phyloP scores from a whole-genome alignment of 2,797 vertebrate species.

The Oceanodroma leucorhoa region DNA sequence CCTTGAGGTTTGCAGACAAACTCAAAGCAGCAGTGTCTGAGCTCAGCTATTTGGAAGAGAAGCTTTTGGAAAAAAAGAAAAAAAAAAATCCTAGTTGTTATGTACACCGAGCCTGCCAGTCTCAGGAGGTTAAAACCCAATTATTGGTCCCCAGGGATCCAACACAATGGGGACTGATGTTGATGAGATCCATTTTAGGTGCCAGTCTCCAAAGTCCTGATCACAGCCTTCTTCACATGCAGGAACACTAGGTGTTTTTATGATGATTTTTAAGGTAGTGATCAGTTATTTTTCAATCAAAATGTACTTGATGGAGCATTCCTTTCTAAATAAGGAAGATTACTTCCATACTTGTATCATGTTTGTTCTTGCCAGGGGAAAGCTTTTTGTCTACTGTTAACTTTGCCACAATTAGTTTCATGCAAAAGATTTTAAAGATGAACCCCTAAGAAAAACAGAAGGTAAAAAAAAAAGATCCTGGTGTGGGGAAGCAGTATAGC shows the following conservation, averaged over 20 bases:
- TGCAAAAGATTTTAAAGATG: neutral
- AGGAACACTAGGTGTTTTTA: neutral
- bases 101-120: neutral
- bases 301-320: neutral
- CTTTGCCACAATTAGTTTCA: neutral
- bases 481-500: neutral
- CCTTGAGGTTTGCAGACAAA: neutral
- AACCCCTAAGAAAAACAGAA: neutral
- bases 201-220: neutral
- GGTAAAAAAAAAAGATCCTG: neutral
- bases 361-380: neutral
- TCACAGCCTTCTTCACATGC: neutral
- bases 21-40: neutral
- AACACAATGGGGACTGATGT: neutral
- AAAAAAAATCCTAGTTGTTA: neutral
- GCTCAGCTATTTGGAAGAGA: neutral
- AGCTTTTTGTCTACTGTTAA: neutral
- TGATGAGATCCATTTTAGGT: neutral
- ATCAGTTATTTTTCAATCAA: neutral
- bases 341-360: neutral
- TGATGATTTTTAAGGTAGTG: neutral
- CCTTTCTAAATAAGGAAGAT: neutral
- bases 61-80: neutral
- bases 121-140: neutral
- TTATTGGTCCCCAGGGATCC: neutral